Evolutionary conservation across 2,888 invertebrate species (phyloP).

Genomic region (Pollenia angustigena): DNA sequence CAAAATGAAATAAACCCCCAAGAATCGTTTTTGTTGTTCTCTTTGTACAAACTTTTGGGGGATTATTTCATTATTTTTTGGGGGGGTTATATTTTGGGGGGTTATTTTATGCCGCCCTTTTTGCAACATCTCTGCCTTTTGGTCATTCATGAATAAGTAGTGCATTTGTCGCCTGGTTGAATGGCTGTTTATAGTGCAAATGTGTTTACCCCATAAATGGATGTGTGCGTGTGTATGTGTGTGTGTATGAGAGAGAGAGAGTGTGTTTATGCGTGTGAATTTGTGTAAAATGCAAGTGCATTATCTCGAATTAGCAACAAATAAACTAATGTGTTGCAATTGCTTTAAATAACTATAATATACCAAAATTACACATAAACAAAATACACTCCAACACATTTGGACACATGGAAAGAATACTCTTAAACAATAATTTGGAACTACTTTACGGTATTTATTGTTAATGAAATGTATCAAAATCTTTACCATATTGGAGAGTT

Average conservation of each 20-base stretch:
- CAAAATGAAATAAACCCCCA: no score
- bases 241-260: background rate
- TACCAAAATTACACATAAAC: slow-evolving; percentile 52
- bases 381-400: slow-evolving; percentile 4
- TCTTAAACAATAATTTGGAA: slow-evolving; percentile 47
- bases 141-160: slow-evolving; percentile 52
- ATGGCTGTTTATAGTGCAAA: slow-evolving; percentile 58
- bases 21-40: no score
- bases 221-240: background rate
- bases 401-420: slow-evolving; percentile 26
- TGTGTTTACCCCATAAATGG: slow-evolving; percentile 46
- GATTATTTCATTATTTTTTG: no score
- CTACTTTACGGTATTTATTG: slow-evolving; percentile 48
- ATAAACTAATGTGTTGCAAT: slow-evolving; percentile 74
- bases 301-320: slow-evolving; percentile 74
- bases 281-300: slow-evolving; percentile 72
- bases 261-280: slow-evolving; percentile 54
- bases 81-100: no score
- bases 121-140: slow-evolving; percentile 24
- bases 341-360: slow-evolving; percentile 71
- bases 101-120: no score
- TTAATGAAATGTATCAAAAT: slow-evolving; percentile 36
- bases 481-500: background rate
- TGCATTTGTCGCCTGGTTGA: slow-evolving; percentile 65
- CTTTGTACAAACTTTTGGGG: no score